A percentile compares a stretch with the other conserved stretches of the same genome.
Evolutionary conservation across 2,888 invertebrate genomes (phyloP).

Genomic region (Aethes cnicana): DNA sequence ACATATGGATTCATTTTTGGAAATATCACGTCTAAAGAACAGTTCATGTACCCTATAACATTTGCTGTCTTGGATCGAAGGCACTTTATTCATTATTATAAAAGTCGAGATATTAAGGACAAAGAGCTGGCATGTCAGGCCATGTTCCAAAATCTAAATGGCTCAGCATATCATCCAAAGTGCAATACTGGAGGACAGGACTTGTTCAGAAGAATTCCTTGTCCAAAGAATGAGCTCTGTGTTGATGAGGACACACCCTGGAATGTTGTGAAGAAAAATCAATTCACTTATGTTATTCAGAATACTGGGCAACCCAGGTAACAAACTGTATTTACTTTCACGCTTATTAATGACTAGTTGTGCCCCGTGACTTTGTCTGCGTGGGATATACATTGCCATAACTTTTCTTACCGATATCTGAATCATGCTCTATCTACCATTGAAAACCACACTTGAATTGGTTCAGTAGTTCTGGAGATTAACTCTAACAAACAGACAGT

Average conservation of each 20-base stretch:
- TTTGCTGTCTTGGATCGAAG: slow-evolving; percentile 95
- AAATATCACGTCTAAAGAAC: slow-evolving; percentile 90
- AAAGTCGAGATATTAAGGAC: slow-evolving; percentile 84
- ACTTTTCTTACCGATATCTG: no score
- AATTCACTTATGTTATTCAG: slow-evolving; percentile 96
- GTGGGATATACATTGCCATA: no score
- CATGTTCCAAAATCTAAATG: slow-evolving; percentile 93
- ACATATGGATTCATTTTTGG: slow-evolving; percentile 98
- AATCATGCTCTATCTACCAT: no score
- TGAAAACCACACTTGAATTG: no score
- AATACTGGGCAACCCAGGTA: slow-evolving; percentile 95
- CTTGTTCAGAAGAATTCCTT: slow-evolving; percentile 93
- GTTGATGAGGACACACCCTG: slow-evolving; percentile 92
- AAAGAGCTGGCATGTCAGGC: slow-evolving; percentile 89
- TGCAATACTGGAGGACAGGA: slow-evolving; percentile 90
- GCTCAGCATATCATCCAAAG: slow-evolving; percentile 90
- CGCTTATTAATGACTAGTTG: no score
- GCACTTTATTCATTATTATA: slow-evolving; percentile 94
- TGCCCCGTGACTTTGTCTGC: no score
- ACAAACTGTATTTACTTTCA: slow-evolving; percentile 23
- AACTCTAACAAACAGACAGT: no score
- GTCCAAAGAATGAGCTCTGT: slow-evolving; percentile 88
- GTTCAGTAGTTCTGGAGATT: no score
- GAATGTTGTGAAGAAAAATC: slow-evolving; percentile 93
- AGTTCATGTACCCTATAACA: slow-evolving; percentile 87